These are phyloP conservation scores for Barnardius zonarius DNA, from an alignment of 2,113 vertebrate genomes.

Conservation along the genomic window DNA sequence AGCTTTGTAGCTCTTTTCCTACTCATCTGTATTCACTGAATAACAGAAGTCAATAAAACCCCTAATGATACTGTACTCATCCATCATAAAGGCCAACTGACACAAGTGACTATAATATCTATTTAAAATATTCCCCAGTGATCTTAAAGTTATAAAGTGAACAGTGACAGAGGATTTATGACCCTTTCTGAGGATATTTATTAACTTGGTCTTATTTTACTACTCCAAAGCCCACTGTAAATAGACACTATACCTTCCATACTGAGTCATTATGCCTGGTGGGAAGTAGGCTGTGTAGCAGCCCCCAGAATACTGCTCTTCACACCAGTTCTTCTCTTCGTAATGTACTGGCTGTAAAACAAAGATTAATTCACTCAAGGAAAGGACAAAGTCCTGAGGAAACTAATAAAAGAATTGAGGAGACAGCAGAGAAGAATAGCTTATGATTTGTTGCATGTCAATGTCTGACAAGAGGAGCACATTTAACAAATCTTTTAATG, in stretches of 20 bases:
- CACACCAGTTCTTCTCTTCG: conserved; percentile 99
- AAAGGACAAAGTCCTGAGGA: background rate
- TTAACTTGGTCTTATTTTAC: conserved; percentile 25
- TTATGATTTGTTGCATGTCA: background rate
- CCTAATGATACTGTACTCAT: background rate
- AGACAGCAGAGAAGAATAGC: background rate
- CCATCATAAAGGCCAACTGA: background rate
- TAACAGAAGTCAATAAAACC: background rate
- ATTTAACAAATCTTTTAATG: background rate
- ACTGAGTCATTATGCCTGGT: conserved; percentile 94
- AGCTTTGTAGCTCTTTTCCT: background rate
- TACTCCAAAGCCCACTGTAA: background rate
- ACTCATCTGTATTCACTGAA: background rate
- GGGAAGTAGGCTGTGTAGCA: conserved; percentile 96
- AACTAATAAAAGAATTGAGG: background rate
- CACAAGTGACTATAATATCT: background rate
- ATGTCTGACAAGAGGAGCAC: background rate
- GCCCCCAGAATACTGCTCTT: conserved; percentile 95
- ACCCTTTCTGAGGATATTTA: conserved; percentile 34
- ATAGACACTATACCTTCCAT: conserved; percentile 81
- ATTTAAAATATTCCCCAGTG: background rate
- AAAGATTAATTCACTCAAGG: conserved; percentile 23
- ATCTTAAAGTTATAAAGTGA: background rate
- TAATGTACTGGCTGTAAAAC: conserved; percentile 90
- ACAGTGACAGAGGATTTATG: conserved; percentile 44